These are phyloP conservation scores for Penaeus vannamei DNA, from an alignment of 1,140 invertebrate species.

Conservation along the genomic window DNA sequence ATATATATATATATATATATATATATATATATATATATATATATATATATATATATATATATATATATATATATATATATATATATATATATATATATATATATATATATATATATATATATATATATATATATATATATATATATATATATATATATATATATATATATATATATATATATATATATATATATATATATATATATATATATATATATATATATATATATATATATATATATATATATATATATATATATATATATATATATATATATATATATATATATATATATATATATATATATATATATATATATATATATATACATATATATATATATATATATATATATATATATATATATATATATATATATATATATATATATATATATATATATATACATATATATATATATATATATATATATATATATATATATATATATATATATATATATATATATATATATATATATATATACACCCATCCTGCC, in stretches of 20 bases:
- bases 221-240: not conserved
- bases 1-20: too few species aligned
- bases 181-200: not conserved
- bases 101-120: slow-evolving; percentile 27
- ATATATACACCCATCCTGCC: too few species aligned
- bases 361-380: slow-evolving; percentile 4
- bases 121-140: not conserved
- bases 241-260: not conserved
- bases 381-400: slow-evolving; percentile 25
- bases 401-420: slow-evolving; percentile 17
- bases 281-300: not conserved
- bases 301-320: not conserved
- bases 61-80: too few species aligned
- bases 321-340: not conserved
- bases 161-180: not conserved
- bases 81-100: not conserved
- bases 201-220: not conserved
- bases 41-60: too few species aligned
- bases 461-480: not conserved
- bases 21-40: too few species aligned
- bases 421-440: slow-evolving; percentile 18
- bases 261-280: not conserved
- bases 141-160: not conserved
- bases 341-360: not conserved
- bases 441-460: slow-evolving; percentile 28